A percentile compares a stretch with the other conserved stretches of the same genome.
phyloP scores from a whole-genome alignment of 2,888 invertebrate genomes.

The Athripsodes cinereus region DNA sequence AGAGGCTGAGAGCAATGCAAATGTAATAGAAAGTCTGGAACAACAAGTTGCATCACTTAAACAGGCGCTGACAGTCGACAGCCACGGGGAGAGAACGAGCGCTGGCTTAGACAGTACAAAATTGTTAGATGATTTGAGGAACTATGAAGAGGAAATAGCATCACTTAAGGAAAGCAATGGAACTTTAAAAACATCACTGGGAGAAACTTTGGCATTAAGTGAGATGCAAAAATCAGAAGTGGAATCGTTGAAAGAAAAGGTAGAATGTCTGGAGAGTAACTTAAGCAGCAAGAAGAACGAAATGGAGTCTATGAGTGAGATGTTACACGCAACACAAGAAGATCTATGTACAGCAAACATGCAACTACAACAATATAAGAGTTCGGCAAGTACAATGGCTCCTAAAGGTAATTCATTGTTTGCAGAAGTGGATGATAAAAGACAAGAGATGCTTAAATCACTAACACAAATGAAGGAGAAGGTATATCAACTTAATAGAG shows the following conservation, averaged over 20 bases:
- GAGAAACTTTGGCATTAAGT: conserved; percentile 6
- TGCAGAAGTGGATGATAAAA: conserved; percentile 60
- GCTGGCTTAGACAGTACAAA: conserved; percentile 30
- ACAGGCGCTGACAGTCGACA: conserved; percentile 32
- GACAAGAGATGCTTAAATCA: conserved; percentile 56
- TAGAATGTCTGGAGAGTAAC: conserved; percentile 24
- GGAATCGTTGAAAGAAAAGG: conserved; percentile 20
- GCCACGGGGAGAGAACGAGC: conserved; percentile 28
- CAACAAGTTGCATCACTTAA: conserved; percentile 37
- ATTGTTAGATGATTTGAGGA: conserved; percentile 17
- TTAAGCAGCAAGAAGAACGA: conserved; percentile 25
- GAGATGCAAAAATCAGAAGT: conserved; percentile 15
- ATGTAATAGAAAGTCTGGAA: conserved; percentile 38
- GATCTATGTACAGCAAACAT: conserved; percentile 18
- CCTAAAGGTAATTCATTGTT: conserved; percentile 59
- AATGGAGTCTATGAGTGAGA: conserved; percentile 17
- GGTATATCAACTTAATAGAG: conserved; percentile 45
- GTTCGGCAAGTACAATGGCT: conserved; percentile 36
- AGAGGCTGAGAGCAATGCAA: conserved; percentile 35
- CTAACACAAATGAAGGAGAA: conserved; percentile 54
- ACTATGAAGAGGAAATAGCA: conserved; percentile 23
- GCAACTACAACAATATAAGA: conserved; percentile 23
- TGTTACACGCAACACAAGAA: conserved; percentile 26
- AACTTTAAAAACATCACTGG: conserved; percentile 17
- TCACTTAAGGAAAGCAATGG: conserved; percentile 6